A percentile compares a stretch with the other conserved stretches of the same genome.
These are phyloP conservation scores for Plusia festucae DNA, from an alignment of 2,888 invertebrate species.

Conservation along the genomic window DNA sequence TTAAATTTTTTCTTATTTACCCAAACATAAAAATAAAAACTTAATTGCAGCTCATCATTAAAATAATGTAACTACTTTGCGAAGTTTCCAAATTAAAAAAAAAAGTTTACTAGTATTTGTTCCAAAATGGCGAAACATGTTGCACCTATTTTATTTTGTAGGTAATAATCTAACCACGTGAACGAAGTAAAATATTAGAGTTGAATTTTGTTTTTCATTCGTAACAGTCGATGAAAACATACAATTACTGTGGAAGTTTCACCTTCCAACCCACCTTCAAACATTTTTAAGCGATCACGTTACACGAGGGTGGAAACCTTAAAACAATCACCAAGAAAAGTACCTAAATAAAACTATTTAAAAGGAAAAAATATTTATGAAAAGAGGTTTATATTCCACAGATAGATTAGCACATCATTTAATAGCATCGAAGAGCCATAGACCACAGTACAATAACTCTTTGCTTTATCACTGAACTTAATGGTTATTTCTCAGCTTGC, in stretches of 20 bases:
- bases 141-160: no score
- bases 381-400: neutral
- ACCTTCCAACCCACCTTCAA: no score
- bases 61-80: no score
- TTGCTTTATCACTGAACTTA: slow-evolving; percentile 30
- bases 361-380: neutral
- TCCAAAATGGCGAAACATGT: no score
- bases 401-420: neutral
- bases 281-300: neutral
- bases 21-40: no score
- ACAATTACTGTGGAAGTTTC: neutral
- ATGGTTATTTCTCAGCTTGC: slow-evolving; percentile 11
- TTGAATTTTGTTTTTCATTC: neutral
- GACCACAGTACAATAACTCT: neutral
- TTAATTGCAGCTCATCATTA: no score
- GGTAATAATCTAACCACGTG: no score
- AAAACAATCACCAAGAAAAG: neutral
- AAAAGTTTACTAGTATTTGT: no score
- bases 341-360: neutral
- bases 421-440: neutral
- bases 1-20: no score
- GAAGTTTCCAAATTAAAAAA: no score
- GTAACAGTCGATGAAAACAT: neutral
- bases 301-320: neutral
- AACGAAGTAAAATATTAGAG: no score